Evolutionary conservation across 2,888 invertebrate species (phyloP).

Genomic region (Melipona bicolor): DNA sequence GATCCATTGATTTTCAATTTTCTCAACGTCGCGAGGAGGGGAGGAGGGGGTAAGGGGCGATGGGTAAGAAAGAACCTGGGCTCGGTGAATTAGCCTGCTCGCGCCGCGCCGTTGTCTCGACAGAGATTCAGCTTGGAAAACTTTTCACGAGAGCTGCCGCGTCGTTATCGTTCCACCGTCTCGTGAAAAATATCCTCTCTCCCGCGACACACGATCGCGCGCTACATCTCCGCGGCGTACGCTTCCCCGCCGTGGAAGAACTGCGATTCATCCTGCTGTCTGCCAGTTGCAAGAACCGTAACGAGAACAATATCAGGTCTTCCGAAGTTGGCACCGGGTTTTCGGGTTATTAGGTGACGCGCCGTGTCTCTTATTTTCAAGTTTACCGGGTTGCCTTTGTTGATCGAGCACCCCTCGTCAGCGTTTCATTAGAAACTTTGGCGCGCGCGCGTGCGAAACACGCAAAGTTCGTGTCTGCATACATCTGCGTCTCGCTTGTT

Average conservation of each 20-base stretch:
- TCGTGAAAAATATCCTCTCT: conserved; percentile 19
- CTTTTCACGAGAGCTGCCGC: conserved; percentile 20
- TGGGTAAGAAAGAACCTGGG: background rate
- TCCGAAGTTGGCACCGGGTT: background rate
- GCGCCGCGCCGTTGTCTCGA: conserved; percentile 26
- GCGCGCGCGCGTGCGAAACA: background rate
- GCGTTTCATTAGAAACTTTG: background rate
- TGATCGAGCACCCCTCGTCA: conserved; percentile 1
- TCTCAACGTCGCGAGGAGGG: conserved; percentile 21
- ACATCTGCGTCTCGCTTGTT: conserved; percentile 5
- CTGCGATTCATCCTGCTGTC: background rate
- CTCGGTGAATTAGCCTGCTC: conserved; percentile 49
- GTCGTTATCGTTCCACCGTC: conserved; percentile 29
- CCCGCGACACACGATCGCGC: background rate
- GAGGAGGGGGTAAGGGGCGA: background rate
- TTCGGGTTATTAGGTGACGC: background rate
- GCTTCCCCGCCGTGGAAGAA: background rate
- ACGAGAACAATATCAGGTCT: background rate
- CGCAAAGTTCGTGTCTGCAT: conserved; percentile 16
- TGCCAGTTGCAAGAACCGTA: background rate
- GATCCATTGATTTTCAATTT: conserved; percentile 72
- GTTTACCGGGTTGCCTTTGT: background rate
- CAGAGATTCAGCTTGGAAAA: conserved; percentile 32
- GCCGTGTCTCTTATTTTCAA: background rate
- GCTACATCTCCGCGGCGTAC: background rate